Conservation (phyloP, 2,888 invertebrate genomes). For the Chrysopilus asiliformis region DNA sequence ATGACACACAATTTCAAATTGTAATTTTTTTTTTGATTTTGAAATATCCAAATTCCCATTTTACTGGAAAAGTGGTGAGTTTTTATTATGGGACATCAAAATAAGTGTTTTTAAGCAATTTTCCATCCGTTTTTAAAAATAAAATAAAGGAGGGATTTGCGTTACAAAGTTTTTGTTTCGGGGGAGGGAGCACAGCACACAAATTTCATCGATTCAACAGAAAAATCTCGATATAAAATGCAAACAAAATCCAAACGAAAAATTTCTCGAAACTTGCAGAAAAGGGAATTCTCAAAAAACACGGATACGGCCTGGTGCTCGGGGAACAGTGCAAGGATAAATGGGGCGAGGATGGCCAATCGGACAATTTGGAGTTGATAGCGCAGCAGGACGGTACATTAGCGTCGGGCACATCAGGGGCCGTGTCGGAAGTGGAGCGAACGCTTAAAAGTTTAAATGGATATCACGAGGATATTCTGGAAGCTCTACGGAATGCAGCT, state of each 20-base stretch:
- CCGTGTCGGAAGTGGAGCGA: conserved; percentile 67
- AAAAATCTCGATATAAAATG: neutral
- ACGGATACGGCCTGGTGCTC: conserved; percentile 61
- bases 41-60: no score
- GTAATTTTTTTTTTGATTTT: no score
- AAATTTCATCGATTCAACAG: no score
- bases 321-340: conserved; percentile 56
- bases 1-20: no score
- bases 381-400: conserved; percentile 56
- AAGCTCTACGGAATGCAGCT: conserved; percentile 76
- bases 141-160: no score
- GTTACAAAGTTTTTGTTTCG: no score
- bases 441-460: conserved; percentile 82
- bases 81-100: no score
- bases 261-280: conserved; percentile 45
- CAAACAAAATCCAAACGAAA: neutral
- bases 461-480: conserved; percentile 83
- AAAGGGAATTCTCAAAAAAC: conserved; percentile 86
- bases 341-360: conserved; percentile 61
- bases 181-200: no score
- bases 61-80: no score
- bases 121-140: no score
- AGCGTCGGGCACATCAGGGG: conserved; percentile 42
- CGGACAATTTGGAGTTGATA: conserved; percentile 53
- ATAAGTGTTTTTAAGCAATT: no score